These are phyloP conservation scores for Homarus gammarus DNA, from an alignment of 2,888 invertebrate genomes.

Conservation along the genomic window DNA sequence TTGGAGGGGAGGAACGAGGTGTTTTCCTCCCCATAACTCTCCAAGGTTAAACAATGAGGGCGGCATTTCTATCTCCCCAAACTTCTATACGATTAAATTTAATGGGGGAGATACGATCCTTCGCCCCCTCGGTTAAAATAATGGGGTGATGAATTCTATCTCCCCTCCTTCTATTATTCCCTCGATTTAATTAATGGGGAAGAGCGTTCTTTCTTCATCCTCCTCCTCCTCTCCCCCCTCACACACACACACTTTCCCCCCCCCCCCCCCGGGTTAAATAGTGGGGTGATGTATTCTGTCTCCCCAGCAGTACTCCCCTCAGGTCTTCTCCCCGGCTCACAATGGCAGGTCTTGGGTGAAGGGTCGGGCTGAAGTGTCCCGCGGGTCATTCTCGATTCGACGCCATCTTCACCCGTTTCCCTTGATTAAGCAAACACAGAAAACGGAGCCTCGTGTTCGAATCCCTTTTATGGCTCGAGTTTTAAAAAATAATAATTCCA, in stretches of 20 bases:
- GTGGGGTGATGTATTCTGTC: neutral
- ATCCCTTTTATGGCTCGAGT: neutral
- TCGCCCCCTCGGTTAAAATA: too few relatives aligned
- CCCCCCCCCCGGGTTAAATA: neutral
- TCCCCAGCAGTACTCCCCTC: constrained; percentile 8
- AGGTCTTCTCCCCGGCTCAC: constrained; percentile 32
- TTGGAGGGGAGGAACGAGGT: too few relatives aligned
- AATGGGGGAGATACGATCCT: too few relatives aligned
- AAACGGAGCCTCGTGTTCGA: constrained; percentile 35
- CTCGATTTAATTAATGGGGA: too few relatives aligned
- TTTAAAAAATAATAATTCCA: neutral
- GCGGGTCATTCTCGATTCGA: constrained; percentile 47
- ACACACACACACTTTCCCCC: neutral
- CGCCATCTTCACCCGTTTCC: constrained; percentile 49
- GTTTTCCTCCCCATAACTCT: too few relatives aligned
- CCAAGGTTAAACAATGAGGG: too few relatives aligned
- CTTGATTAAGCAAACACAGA: constrained; percentile 59
- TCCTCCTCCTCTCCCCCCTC: neutral
- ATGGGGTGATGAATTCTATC: too few relatives aligned
- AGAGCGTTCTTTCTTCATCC: neutral
- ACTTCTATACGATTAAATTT: too few relatives aligned
- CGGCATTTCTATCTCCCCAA: too few relatives aligned
- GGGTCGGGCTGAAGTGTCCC: constrained; percentile 1
- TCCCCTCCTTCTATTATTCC: too few relatives aligned
- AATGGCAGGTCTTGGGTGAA: constrained; percentile 24